These are phyloP conservation scores for Podocnemis expansa DNA, from an alignment of 2,113 vertebrate genomes.

Conservation along the genomic window DNA sequence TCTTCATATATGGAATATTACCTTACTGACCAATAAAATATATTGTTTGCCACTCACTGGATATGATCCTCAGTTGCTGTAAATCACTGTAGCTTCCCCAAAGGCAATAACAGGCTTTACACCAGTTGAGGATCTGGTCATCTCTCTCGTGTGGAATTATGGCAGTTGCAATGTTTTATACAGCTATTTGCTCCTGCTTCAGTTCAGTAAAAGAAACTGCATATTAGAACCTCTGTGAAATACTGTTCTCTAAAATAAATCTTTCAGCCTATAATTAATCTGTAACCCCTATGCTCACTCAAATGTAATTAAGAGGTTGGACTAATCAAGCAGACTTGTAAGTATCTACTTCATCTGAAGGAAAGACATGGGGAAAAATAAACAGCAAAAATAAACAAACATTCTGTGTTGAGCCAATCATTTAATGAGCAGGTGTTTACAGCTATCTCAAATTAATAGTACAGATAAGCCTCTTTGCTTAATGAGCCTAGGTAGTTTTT, in stretches of 20 bases:
- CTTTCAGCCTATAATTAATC: background rate
- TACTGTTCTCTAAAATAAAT: background rate
- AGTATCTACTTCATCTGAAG: background rate
- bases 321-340: background rate
- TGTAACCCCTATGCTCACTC: background rate
- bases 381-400: background rate
- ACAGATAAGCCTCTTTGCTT: background rate
- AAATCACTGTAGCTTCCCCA: background rate
- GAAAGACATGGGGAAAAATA: background rate
- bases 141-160: background rate
- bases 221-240: background rate
- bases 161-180: background rate
- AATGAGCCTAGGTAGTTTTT: background rate
- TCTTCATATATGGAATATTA: background rate
- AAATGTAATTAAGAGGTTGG: background rate
- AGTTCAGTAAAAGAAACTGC: background rate
- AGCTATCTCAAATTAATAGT: background rate
- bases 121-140: background rate
- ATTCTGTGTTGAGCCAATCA: background rate
- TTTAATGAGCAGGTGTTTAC: background rate
- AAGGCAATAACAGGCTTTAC: fast-evolving
- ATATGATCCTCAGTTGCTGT: background rate
- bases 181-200: background rate
- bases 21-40: background rate
- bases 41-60: background rate